Conservation (phyloP, 2,113 vertebrate species). For the Galemys pyrenaicus region DNA sequence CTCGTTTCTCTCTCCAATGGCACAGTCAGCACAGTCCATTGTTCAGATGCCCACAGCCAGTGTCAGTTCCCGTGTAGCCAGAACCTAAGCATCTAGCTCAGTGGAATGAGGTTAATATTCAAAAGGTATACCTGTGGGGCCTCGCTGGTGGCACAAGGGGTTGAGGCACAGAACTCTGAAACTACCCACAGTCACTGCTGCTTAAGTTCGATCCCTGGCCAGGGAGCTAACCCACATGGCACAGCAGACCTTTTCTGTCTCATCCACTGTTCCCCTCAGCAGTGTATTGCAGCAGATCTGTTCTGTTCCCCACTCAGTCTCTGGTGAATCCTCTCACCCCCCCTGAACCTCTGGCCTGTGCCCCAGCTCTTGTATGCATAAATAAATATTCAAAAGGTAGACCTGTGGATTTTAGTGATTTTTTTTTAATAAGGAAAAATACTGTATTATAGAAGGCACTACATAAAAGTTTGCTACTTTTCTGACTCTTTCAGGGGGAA, state of each 20-base stretch:
- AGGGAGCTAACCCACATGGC: too few species aligned
- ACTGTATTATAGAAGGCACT: background rate
- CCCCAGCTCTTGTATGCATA: too few species aligned
- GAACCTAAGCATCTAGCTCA: background rate
- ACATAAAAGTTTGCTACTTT: background rate
- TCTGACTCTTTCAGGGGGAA: background rate
- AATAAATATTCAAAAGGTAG: background rate
- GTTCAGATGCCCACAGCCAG: background rate
- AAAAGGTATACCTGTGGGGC: background rate
- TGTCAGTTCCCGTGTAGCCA: background rate
- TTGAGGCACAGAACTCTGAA: too few species aligned
- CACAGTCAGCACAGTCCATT: background rate
- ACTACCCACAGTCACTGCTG: too few species aligned
- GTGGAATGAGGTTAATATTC: background rate
- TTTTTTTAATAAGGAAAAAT: constrained; percentile 25
- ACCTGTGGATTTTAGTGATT: background rate
- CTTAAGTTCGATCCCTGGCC: too few species aligned
- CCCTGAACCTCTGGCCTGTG: too few species aligned
- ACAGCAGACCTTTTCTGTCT: too few species aligned
- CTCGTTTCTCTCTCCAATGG: background rate
- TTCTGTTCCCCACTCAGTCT: too few species aligned
- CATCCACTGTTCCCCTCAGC: too few species aligned
- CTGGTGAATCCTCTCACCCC: too few species aligned
- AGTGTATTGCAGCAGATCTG: too few species aligned
- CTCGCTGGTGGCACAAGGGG: too few species aligned